Evolutionary conservation across 2,888 invertebrate species (phyloP).

Genomic region (Leucania comma): DNA sequence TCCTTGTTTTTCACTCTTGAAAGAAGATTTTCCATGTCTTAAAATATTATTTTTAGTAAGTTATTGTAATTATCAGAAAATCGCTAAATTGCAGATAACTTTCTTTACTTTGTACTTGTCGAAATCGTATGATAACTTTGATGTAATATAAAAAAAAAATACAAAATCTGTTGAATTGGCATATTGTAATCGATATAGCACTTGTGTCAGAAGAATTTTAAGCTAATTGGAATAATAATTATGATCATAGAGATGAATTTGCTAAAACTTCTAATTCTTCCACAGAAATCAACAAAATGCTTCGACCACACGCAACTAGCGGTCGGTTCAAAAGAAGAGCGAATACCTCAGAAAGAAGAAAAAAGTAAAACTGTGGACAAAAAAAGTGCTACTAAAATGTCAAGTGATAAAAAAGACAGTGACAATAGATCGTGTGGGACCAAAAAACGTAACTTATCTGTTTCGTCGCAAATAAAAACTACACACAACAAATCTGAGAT

Average conservation of each 20-base stretch:
- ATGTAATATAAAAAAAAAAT: not conserved
- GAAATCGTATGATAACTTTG: not conserved
- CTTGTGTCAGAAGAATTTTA: too few relatives aligned
- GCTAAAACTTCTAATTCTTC: conserved; percentile 22
- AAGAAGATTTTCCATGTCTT: too few relatives aligned
- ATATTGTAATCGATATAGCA: too few relatives aligned
- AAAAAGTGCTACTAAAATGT: conserved; percentile 64
- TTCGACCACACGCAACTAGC: conserved; percentile 85
- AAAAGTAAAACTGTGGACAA: conserved; percentile 60
- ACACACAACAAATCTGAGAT: conserved; percentile 87
- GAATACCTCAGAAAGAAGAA: conserved; percentile 57
- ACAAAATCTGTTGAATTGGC: not conserved
- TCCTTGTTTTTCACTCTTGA: too few relatives aligned
- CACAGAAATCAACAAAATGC: conserved; percentile 86
- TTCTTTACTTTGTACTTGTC: too few relatives aligned
- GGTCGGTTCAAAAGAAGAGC: conserved; percentile 63
- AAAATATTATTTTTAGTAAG: too few relatives aligned
- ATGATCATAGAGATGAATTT: not conserved
- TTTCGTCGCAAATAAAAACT: conserved; percentile 84
- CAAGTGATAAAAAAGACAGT: conserved; percentile 69
- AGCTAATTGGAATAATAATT: not conserved
- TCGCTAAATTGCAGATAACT: too few relatives aligned
- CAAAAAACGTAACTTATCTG: conserved; percentile 83
- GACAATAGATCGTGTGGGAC: conserved; percentile 75
- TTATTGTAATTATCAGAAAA: too few relatives aligned